Percentiles rank a stretch among this genome's conserved stretches.
These are phyloP conservation scores for Mohoua ochrocephala DNA, from an alignment of 2,113 vertebrate species.

Conservation along the genomic window DNA sequence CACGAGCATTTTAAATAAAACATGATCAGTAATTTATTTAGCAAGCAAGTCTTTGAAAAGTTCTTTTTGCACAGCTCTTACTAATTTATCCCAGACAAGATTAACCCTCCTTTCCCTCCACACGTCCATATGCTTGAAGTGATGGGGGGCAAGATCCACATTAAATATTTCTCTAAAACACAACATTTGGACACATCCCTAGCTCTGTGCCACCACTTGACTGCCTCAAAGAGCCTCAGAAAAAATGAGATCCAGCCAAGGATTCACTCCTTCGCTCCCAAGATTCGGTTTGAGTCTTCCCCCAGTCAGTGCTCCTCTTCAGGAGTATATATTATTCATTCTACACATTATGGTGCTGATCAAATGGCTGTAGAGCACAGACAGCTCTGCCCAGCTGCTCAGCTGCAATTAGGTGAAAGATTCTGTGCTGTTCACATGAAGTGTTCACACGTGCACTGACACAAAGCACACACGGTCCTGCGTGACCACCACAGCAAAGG, in stretches of 20 bases:
- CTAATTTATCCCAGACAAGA: neutral
- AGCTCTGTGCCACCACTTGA: neutral
- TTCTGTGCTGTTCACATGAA: neutral
- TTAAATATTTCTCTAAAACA: neutral
- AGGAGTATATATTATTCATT: neutral
- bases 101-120: conserved; percentile 5
- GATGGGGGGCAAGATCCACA: neutral
- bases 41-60: conserved; percentile 56
- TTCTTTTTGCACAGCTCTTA: conserved; percentile 15
- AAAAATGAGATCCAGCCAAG: neutral
- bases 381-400: neutral
- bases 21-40: conserved; percentile 75
- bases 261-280: neutral
- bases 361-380: neutral
- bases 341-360: neutral
- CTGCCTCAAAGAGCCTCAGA: neutral
- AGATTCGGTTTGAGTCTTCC: neutral
- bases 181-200: neutral
- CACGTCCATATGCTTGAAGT: neutral
- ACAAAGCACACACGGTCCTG: accelerated
- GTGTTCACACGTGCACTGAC: accelerated
- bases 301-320: neutral
- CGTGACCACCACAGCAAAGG: neutral
- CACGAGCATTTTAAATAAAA: conserved; percentile 65
- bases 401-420: neutral